Evolutionary conservation across 1,140 invertebrate species (phyloP).

Genomic region (Alviniconcha marisindica): DNA sequence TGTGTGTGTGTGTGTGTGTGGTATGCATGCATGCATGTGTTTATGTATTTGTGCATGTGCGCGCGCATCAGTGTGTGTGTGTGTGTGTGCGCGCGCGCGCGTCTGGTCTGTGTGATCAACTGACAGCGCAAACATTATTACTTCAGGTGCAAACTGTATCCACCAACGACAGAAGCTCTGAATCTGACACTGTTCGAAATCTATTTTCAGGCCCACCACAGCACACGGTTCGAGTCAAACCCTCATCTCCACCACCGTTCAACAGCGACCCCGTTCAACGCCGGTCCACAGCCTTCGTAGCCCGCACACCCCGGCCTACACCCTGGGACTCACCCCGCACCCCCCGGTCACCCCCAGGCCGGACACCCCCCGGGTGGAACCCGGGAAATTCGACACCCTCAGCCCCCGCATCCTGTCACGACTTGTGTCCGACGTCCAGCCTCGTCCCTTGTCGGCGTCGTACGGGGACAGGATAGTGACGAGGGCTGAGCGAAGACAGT

Average conservation of each 20-base stretch:
- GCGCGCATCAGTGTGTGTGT: conserved; percentile 23
- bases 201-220: conserved; percentile 17
- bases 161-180: too few species aligned
- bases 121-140: too few species aligned
- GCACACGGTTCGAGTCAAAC: not conserved
- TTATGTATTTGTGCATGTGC: not conserved
- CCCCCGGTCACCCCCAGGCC: conserved; percentile 29
- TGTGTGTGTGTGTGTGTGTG: too few species aligned
- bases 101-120: not conserved
- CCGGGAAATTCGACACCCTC: conserved; percentile 60
- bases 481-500: conserved; percentile 35
- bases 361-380: conserved; percentile 55
- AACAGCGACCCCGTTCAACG: not conserved
- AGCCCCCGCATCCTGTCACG: conserved; percentile 54
- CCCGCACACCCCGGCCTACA: not conserved
- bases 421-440: conserved; percentile 43
- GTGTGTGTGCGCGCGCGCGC: conserved; percentile 3
- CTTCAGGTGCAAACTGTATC: too few species aligned
- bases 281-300: not conserved
- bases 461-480: conserved; percentile 50
- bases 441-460: conserved; percentile 8
- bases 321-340: not conserved
- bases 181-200: too few species aligned
- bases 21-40: too few species aligned
- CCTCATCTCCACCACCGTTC: not conserved